Evolutionary conservation across 2,797 vertebrate species (phyloP).

Genomic region (Gymnoscopelus braueri): DNA sequence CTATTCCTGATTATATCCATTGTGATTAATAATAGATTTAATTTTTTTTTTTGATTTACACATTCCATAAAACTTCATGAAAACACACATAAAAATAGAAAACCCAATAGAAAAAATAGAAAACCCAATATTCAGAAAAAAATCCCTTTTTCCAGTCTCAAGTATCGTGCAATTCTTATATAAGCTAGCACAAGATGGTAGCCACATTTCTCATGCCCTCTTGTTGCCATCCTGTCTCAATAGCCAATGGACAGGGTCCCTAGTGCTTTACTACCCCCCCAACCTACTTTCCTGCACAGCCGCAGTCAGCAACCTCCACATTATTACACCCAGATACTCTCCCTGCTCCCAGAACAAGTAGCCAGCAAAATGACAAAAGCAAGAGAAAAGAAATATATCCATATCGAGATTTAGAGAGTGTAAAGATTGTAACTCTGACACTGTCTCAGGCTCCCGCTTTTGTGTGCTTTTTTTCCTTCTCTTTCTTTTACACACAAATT

Average conservation of each 20-base stretch:
- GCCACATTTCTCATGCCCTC: constrained; percentile 72
- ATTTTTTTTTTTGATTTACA: constrained; percentile 1
- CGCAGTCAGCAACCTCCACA: constrained; percentile 51
- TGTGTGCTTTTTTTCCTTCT: constrained; percentile 76
- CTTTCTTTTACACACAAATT: constrained; percentile 76
- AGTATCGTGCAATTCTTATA: constrained; percentile 26
- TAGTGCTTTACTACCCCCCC: constrained; percentile 17
- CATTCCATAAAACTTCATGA: constrained; percentile 18
- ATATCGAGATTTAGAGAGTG: constrained; percentile 58
- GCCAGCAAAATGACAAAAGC: constrained; percentile 51
- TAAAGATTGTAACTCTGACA: constrained; percentile 67
- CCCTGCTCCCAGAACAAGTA: constrained; percentile 49
- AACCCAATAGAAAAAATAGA: constrained; percentile 32
- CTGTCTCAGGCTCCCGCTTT: constrained; percentile 75
- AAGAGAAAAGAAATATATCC: constrained; percentile 64
- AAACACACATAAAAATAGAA: constrained; percentile 33
- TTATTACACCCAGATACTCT: constrained; percentile 70
- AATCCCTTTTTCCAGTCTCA: constrained; percentile 34
- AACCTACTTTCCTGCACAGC: constrained; percentile 50
- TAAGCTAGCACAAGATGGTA: constrained; percentile 13
- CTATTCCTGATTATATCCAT: constrained; percentile 54
- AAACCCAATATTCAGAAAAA: constrained; percentile 14
- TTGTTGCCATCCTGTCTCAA: constrained; percentile 51
- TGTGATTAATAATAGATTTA: constrained; percentile 54
- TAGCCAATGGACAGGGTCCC: constrained; percentile 43